Evolutionary conservation across 2,113 vertebrate species (phyloP), one percentile per base, ranked within the genome.

Genomic region (Pseudorasbora parva): DNA sequence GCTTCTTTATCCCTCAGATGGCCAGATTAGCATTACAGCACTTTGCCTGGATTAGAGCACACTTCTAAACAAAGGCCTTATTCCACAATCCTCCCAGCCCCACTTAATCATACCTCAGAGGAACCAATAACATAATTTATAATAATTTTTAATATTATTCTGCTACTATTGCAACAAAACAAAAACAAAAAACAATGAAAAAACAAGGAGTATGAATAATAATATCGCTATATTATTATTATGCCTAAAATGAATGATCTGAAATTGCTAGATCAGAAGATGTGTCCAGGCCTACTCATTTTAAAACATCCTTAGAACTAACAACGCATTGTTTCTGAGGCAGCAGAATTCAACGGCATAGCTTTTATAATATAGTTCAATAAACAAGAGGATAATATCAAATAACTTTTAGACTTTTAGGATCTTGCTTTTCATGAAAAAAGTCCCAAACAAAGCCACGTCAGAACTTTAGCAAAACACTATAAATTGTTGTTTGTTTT

Each of bases 1-100:
- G 33, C 69, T 19, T 69, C 66, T 59, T 72, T 83, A 88, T 85
- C 85, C 72, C 49, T 78, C 78, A 79, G 30, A 68, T 15, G 66
- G 73, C 33, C 54, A 73, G 83, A 85, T 87, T 81, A 87, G 83
- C n/a, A 60, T 76, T 76, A 85, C 69, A 66, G 30, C 60, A 72
- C 79, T 69, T 49, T 85, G 79, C 33, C 43, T 80, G 78, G 87
- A 86, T 87, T 86, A 85, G 51, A 41, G 66, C 27, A 43, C 80
- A 41, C 57, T 76, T 59, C 27, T 51, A 83, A 80, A 79, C 78
- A 88, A 82, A 78, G 82, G 49, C 66, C 76, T 85, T 85, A 83
- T 19, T 45, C 33, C 56, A 59, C 62, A 82, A 72, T 54, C 78
- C 72, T 66, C 57, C 47, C 49, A 54, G 49, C 43, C 86, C 49